These are phyloP conservation scores for Gnathonemus longibarbis DNA, from an alignment of 2,113 vertebrate genomes.

Conservation along the genomic window DNA sequence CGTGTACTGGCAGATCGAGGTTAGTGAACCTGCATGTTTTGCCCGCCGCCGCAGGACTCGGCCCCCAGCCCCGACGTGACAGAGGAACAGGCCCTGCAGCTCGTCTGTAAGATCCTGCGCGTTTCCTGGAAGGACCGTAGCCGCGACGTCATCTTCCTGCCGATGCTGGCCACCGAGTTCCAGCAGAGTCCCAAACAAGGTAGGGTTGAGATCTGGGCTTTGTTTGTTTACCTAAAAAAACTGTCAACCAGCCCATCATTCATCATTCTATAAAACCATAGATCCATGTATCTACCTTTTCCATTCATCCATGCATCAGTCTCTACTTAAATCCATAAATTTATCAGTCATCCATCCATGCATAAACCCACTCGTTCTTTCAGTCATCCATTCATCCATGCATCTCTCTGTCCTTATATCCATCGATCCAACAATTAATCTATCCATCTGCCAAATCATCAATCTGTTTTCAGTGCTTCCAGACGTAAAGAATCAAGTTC, in stretches of 20 bases:
- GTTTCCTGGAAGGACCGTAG: conserved; percentile 97
- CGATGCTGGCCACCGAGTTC: conserved; percentile 85
- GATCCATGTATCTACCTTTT: neutral
- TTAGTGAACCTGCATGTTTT: neutral
- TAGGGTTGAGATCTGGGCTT: conserved; percentile 34
- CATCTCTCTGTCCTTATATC: neutral
- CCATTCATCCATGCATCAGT: neutral
- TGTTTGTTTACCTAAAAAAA: neutral
- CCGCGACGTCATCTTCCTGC: conserved; percentile 91
- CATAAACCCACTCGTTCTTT: neutral
- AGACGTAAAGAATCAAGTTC: neutral
- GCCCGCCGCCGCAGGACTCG: conserved; percentile 65
- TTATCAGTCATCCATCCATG: neutral
- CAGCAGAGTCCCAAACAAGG: conserved; percentile 88
- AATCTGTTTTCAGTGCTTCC: neutral
- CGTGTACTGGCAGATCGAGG: neutral
- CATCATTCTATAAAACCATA: neutral
- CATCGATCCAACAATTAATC: neutral
- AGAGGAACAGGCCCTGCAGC: conserved; percentile 92
- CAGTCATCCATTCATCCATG: neutral
- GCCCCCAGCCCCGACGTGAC: conserved; percentile 80
- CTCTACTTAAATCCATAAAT: neutral
- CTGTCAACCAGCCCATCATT: neutral
- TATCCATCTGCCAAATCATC: neutral
- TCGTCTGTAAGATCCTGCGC: conserved; percentile 96